These are phyloP conservation scores for Cariama cristata DNA, from an alignment of 2,113 vertebrate genomes.

Conservation along the genomic window DNA sequence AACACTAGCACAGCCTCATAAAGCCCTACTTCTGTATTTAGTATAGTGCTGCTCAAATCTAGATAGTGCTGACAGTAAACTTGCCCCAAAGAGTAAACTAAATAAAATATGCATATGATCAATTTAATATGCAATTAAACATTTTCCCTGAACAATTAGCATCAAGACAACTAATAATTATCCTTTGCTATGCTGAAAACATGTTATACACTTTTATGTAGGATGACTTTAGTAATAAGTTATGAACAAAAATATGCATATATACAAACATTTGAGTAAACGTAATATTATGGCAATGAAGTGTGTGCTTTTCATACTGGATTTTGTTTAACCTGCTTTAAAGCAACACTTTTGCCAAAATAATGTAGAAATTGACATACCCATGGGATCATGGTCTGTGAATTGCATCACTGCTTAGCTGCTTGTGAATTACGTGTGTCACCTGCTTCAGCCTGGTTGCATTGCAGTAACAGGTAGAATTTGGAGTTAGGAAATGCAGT, in stretches of 20 bases:
- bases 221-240: conserved; percentile 36
- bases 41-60: background rate
- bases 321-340: background rate
- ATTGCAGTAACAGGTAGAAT: background rate
- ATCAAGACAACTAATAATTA: conserved; percentile 63
- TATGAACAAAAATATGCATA: conserved; percentile 26
- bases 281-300: background rate
- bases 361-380: background rate
- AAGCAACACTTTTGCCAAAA: background rate
- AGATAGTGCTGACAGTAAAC: background rate
- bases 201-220: conserved; percentile 10
- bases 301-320: background rate
- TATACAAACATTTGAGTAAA: conserved; percentile 25
- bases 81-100: conserved; percentile 34
- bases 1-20: background rate
- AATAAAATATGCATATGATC: conserved; percentile 42
- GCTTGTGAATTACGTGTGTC: background rate
- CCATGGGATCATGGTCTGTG: background rate
- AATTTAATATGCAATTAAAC: conserved; percentile 60
- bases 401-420: background rate
- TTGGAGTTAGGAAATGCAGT: background rate
- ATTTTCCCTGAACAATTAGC: conserved; percentile 46
- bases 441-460: background rate
- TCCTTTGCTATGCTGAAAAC: background rate
- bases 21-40: background rate